These are phyloP conservation scores for Bursaphelenchus okinawaensis DNA, from an alignment of 2,888 invertebrate species.

Conservation along the genomic window DNA sequence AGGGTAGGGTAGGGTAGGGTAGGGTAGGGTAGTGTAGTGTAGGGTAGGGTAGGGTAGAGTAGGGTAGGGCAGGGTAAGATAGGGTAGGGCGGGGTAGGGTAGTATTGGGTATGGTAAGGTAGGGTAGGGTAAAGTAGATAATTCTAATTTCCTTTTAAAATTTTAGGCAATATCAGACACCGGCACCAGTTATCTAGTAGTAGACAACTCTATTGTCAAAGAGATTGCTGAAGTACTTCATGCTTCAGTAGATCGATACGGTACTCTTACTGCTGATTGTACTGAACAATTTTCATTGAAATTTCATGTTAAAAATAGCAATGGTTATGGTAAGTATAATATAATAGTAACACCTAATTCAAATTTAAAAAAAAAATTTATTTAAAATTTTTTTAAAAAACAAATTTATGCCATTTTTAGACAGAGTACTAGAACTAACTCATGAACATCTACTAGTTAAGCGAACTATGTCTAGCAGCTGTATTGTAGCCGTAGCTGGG, in stretches of 20 bases:
- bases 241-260: background rate
- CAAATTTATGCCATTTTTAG: no score
- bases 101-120: background rate
- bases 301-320: background rate
- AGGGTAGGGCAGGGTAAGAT: no score
- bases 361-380: no score
- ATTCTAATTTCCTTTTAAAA: background rate
- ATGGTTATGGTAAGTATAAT: background rate
- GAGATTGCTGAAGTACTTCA: background rate
- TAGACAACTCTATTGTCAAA: background rate
- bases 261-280: background rate
- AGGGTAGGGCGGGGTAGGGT: background rate
- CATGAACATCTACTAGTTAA: no score
- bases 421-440: no score
- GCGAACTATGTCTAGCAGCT: no score
- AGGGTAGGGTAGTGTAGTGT: no score
- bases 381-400: no score
- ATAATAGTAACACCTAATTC: no score
- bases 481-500: background rate
- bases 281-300: background rate
- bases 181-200: background rate
- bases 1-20: no score
- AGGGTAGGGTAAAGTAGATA: background rate
- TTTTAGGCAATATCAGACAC: background rate
- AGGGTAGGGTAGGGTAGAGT: no score